Evolutionary conservation across 2,888 invertebrate genomes (phyloP).

Genomic region (Deilephila elpenor): DNA sequence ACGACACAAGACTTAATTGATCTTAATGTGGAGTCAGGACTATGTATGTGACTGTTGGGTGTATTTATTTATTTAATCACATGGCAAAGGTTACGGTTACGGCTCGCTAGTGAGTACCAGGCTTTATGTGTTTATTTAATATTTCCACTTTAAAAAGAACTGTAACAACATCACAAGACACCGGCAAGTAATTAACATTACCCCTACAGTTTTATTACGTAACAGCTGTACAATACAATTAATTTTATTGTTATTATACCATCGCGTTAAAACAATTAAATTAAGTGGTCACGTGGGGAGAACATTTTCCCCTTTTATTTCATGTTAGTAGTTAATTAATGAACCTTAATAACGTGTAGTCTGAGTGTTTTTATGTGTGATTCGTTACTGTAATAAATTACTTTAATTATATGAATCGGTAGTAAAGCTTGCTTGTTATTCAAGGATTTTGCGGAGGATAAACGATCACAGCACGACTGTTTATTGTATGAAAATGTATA

Average conservation of each 20-base stretch:
- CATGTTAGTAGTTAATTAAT: too few species aligned
- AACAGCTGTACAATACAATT: background rate
- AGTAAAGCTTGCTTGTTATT: background rate
- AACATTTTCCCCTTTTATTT: background rate
- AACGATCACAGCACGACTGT: too few species aligned
- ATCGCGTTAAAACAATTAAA: constrained; percentile 1
- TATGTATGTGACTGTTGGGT: too few species aligned
- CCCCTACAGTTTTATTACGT: background rate
- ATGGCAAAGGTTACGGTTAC: too few species aligned
- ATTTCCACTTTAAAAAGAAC: too few species aligned
- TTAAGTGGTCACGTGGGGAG: background rate
- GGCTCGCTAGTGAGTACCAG: too few species aligned
- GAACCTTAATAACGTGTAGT: background rate
- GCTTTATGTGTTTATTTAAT: background rate
- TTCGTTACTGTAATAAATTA: background rate
- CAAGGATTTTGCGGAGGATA: background rate
- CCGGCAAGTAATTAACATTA: background rate
- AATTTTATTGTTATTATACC: background rate
- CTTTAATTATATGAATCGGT: background rate
- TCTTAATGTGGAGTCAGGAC: too few species aligned
- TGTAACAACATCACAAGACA: too few species aligned
- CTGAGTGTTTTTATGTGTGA: background rate
- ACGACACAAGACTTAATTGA: too few species aligned
- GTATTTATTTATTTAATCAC: too few species aligned
- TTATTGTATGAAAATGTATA: too few species aligned